Evolutionary conservation across 2,797 vertebrate genomes (phyloP).

Genomic region (Rhodeus uyekii): DNA sequence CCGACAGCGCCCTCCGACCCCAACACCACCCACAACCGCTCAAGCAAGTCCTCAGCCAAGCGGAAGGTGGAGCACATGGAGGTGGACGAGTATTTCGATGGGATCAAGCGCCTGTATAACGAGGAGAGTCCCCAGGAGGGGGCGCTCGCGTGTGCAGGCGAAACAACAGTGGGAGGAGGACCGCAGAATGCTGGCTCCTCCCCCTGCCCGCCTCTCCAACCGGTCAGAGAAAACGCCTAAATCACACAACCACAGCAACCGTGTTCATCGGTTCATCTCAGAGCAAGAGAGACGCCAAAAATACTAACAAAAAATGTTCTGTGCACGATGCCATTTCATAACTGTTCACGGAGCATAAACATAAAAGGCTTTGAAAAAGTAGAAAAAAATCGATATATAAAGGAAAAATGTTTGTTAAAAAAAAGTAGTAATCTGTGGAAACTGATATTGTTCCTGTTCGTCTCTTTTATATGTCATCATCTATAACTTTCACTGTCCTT

Average conservation of each 20-base stretch:
- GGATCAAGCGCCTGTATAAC: conserved; percentile 95
- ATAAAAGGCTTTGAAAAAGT: conserved; percentile 74
- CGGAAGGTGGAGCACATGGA: conserved; percentile 98
- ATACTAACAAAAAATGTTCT: conserved; percentile 60
- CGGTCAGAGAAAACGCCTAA: conserved; percentile 84
- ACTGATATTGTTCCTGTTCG: conserved; percentile 49
- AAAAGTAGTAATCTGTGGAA: conserved; percentile 67
- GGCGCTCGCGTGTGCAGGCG: conserved; percentile 61
- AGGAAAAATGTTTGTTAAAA: conserved; percentile 66
- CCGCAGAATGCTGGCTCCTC: conserved; percentile 81
- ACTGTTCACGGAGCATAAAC: conserved; percentile 73
- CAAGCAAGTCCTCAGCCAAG: conserved; percentile 84
- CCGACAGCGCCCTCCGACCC: conserved; percentile 62
- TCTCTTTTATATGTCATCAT: conserved; percentile 35
- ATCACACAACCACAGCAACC: conserved; percentile 35
- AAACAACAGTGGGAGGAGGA: conserved; percentile 68
- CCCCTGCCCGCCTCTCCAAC: conserved; percentile 90
- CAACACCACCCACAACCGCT: conserved; percentile 56
- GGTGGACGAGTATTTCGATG: conserved; percentile 95
- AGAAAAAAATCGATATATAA: conserved; percentile 68
- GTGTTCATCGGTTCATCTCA: conserved; percentile 15
- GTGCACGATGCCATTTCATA: conserved; percentile 74
- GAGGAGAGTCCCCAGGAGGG: conserved; percentile 83
- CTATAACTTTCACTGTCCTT: not conserved
- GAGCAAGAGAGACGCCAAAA: conserved; percentile 71